Evolutionary conservation across 1,140 invertebrate species (phyloP).

Genomic region (Protaetia brevitarsis): DNA sequence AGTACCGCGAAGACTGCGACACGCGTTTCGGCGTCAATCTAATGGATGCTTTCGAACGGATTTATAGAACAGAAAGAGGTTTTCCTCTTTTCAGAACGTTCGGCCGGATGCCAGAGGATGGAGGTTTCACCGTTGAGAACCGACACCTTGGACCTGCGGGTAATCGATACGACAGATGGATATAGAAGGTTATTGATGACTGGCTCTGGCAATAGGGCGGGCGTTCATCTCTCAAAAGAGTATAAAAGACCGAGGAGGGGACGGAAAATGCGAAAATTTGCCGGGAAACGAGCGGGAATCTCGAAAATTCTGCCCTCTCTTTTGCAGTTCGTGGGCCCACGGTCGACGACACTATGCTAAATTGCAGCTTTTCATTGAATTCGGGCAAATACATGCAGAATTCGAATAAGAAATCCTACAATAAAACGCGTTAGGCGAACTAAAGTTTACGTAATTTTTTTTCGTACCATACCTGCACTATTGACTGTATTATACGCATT

Average conservation of each 20-base stretch:
- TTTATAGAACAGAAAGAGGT: conserved; percentile 4
- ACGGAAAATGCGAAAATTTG: conserved; percentile 2
- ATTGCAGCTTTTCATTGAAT: too few relatives aligned
- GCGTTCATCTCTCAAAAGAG: conserved; percentile 18
- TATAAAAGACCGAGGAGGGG: neutral
- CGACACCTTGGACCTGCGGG: conserved; percentile 28
- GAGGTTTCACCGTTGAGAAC: conserved; percentile 7
- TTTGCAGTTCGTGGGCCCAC: neutral
- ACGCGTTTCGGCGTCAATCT: conserved; percentile 1
- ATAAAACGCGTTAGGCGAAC: too few relatives aligned
- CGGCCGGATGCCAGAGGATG: neutral
- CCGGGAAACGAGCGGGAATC: neutral
- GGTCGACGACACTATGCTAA: too few relatives aligned
- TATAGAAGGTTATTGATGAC: conserved; percentile 32
- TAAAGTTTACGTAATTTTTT: too few relatives aligned
- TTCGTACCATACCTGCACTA: too few relatives aligned
- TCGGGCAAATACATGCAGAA: too few relatives aligned
- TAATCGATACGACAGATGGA: conserved; percentile 33
- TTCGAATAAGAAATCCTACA: too few relatives aligned
- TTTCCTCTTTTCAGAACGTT: neutral
- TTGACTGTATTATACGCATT: too few relatives aligned
- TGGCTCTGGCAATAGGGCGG: conserved; percentile 20
- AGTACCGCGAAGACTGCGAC: neutral
- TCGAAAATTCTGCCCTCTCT: neutral
- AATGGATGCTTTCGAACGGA: neutral